Evolutionary conservation across 2,888 invertebrate genomes (phyloP).

Genomic region (Diaphora mendica): DNA sequence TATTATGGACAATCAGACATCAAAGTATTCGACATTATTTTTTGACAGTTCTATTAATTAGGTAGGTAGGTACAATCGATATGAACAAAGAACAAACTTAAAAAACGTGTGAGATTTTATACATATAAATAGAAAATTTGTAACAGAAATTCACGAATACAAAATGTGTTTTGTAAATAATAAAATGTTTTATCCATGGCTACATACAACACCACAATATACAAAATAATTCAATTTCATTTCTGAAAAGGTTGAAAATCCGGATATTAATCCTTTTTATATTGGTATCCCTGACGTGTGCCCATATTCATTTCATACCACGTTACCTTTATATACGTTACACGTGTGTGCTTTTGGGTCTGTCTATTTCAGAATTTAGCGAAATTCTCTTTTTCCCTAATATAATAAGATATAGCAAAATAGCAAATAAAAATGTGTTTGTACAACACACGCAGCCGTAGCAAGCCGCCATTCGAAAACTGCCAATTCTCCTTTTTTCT

Average conservation of each 20-base stretch:
- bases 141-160: neutral
- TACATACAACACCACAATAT: neutral
- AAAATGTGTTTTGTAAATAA: neutral
- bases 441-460: neutral
- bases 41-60: too few species aligned
- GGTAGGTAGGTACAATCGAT: too few species aligned
- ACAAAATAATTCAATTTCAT: neutral
- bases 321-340: slow-evolving; percentile 16
- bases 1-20: neutral
- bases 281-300: neutral
- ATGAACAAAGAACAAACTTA: too few species aligned
- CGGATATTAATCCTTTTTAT: slow-evolving; percentile 13
- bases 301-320: slow-evolving; percentile 10
- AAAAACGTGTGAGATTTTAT: too few species aligned
- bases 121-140: too few species aligned
- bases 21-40: neutral
- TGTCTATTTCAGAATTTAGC: slow-evolving; percentile 21
- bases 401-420: neutral
- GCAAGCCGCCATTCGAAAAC: neutral
- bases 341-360: slow-evolving; percentile 13
- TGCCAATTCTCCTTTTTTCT: neutral
- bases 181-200: neutral
- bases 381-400: neutral
- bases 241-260: neutral
- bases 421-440: neutral